Base-by-base conservation (phyloP, 2,113 vertebrate species). In the Lamprologus ornatipinnis region DNA sequence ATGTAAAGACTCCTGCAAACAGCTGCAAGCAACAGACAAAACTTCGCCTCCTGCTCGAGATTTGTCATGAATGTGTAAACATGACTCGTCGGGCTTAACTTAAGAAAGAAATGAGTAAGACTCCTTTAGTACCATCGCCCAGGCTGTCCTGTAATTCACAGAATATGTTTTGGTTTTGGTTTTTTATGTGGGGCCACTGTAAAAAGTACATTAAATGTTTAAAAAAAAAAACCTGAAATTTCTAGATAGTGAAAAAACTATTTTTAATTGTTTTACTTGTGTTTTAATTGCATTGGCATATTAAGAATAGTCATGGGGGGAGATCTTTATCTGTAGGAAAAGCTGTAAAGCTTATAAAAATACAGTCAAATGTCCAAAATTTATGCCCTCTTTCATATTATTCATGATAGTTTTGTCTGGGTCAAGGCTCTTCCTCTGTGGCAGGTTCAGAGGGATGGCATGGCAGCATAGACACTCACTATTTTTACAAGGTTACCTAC, bases 311-410 rank as follows among this genome's bases (percentile, higher is more conserved):
- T 65, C 31, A 35, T n/a, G 17, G 15, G 0, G 54, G 60, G 10
- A 35, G 4, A 0, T 35, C 31, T 63, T 35, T 35, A n/a, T 63
- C 1, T 0, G 9, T 7, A 35, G 17, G 31, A 2, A 65, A 63
- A 63, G 31, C 17, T 63, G 31, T 35, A 35, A 35, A 65, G 17
- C 31, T 12, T 37, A 12, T n/a, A 19, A 65, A 35, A 65, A 65
- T 65, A 35, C 0, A 12, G 60, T n/a, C 9, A 65, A 65, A 65
- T 37, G 2, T n/a, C 60, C 60, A n/a, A 35, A 65, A 35, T 35
- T 1, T 65, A 65, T 65, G 60, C 10, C 31, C 4, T 35, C 3
- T 35, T 35, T 65, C 31, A 65, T 17, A 3, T n/a, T 0, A 68
- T 6, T 40, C 63, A 3, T 23, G 19, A 68, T 40, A 21, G 35